phyloP scores from a whole-genome alignment of 2,888 invertebrate species.

The Crocallis elinguaria region DNA sequence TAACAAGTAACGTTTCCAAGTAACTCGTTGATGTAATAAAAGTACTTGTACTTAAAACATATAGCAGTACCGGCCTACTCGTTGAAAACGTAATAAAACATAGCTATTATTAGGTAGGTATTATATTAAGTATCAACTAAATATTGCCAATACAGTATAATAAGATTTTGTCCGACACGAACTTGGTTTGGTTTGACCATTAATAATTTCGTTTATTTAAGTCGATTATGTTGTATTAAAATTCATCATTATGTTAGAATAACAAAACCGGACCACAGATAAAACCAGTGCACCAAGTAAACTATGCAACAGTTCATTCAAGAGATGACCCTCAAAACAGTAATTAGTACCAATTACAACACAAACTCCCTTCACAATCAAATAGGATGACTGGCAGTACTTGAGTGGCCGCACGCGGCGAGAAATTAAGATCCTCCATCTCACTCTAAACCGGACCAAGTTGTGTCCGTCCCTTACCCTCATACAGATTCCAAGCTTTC shows the following conservation, averaged over 20 bases:
- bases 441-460: conserved; percentile 46
- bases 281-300: conserved; percentile 23
- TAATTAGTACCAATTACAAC: conserved; percentile 81
- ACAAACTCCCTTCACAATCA: conserved; percentile 77
- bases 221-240: no score
- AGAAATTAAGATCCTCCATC: conserved; percentile 63
- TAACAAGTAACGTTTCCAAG: background rate
- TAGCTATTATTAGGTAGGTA: no score
- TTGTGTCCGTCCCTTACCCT: conserved; percentile 48
- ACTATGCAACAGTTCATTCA: conserved; percentile 54
- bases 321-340: conserved; percentile 71
- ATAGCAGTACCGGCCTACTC: no score
- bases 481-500: conserved; percentile 46
- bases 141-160: no score
- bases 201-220: no score
- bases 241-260: background rate
- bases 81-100: no score
- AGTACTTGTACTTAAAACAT: background rate
- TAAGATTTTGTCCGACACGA: no score
- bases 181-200: no score
- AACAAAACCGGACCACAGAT: background rate
- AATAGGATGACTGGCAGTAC: conserved; percentile 79
- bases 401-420: conserved; percentile 78
- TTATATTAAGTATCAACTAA: no score
- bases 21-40: background rate